phyloP scores from a whole-genome alignment of 1,140 invertebrate species.

The Meloidogyne chitwoodi region DNA sequence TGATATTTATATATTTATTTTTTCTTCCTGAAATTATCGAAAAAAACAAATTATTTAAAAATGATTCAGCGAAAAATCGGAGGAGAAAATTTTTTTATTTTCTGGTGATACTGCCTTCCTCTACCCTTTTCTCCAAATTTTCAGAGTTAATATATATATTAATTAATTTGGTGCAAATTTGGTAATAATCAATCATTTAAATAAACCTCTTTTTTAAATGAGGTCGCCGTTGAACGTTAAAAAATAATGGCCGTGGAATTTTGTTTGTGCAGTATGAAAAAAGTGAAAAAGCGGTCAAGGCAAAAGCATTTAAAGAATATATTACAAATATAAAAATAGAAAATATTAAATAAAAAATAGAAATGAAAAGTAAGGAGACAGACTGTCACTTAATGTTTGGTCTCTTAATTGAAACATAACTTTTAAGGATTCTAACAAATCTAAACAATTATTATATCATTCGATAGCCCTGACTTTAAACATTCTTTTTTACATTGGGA shows the following conservation, averaged over 20 bases:
- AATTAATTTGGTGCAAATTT: neutral
- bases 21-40: neutral
- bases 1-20: neutral
- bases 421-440: no score
- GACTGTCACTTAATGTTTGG: no score
- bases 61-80: neutral
- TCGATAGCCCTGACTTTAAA: neutral
- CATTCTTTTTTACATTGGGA: neutral
- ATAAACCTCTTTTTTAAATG: neutral
- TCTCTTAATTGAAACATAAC: no score
- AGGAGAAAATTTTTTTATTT: neutral
- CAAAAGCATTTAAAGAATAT: neutral
- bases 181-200: neutral
- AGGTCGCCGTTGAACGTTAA: neutral
- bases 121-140: no score
- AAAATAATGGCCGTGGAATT: neutral
- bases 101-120: neutral
- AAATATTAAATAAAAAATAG: neutral
- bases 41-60: neutral
- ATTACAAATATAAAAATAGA: neutral
- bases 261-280: neutral
- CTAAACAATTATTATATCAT: no score
- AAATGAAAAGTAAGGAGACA: neutral
- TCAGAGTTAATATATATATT: neutral
- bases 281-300: neutral